phyloP scores from a whole-genome alignment of 2,888 invertebrate species.

The Rutpela maculata region DNA sequence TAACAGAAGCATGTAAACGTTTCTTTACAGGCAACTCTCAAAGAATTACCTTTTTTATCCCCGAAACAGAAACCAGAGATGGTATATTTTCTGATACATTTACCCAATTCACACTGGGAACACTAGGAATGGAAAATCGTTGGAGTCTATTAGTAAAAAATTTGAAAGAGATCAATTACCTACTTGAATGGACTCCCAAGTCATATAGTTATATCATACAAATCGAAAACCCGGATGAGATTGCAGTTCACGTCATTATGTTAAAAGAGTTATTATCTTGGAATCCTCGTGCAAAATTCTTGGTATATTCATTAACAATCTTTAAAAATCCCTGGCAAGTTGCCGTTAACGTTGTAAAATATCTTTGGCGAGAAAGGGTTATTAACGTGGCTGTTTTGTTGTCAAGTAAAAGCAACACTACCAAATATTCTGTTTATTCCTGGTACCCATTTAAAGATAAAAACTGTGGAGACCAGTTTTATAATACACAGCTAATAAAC shows the following conservation, averaged over 20 bases:
- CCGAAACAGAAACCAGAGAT: background rate
- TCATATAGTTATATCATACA: constrained; percentile 38
- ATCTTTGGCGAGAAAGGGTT: too few relatives aligned
- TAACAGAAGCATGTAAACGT: constrained; percentile 32
- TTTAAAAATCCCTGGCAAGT: too few relatives aligned
- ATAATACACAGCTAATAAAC: background rate
- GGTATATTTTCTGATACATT: background rate
- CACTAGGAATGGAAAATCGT: constrained; percentile 5
- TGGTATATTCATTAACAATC: too few relatives aligned
- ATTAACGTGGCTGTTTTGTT: too few relatives aligned
- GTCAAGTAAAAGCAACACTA: background rate
- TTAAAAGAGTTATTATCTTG: too few relatives aligned
- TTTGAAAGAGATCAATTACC: background rate
- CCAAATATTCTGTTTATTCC: constrained; percentile 7
- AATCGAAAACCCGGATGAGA: constrained; percentile 34
- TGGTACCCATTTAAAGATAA: constrained; percentile 12
- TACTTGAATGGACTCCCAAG: background rate
- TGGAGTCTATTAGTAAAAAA: constrained; percentile 35
- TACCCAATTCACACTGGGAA: constrained; percentile 16
- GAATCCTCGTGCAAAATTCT: too few relatives aligned
- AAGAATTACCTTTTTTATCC: too few relatives aligned
- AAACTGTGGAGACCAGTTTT: background rate
- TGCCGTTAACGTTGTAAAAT: too few relatives aligned
- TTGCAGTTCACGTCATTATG: constrained; percentile 24
- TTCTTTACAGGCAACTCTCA: constrained; percentile 32